Evolutionary conservation across 2,888 invertebrate genomes (phyloP).

Genomic region (Leptopilina myrica): DNA sequence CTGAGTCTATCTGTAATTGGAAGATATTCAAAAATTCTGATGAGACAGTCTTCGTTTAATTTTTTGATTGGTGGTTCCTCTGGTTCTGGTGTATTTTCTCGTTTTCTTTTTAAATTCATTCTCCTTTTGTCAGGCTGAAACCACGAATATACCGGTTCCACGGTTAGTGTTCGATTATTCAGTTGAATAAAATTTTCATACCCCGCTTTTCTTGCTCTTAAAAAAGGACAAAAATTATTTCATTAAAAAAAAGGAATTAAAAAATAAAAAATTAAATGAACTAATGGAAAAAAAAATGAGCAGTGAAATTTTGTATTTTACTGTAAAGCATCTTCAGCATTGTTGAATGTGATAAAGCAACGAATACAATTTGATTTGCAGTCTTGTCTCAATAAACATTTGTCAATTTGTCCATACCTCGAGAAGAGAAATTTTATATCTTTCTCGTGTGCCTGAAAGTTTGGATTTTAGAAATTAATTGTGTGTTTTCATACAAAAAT

Average conservation of each 20-base stretch:
- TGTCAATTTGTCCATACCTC: constrained; percentile 79
- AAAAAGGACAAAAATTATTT: constrained; percentile 21
- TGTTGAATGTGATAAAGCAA: constrained; percentile 80
- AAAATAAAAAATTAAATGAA: no score
- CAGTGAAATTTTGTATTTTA: constrained; percentile 65
- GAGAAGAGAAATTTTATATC: constrained; percentile 79
- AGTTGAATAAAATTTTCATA: constrained; percentile 64
- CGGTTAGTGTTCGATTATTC: constrained; percentile 74
- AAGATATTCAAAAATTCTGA: constrained; percentile 78
- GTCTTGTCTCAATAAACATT: constrained; percentile 79
- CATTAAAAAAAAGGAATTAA: background rate
- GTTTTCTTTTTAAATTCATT: constrained; percentile 58
- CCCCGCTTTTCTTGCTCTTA: constrained; percentile 67
- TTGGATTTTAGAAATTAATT: no score
- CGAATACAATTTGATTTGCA: constrained; percentile 76
- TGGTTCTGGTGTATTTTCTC: constrained; percentile 43
- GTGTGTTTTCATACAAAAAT: no score
- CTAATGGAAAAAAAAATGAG: no score
- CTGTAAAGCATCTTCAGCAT: constrained; percentile 79
- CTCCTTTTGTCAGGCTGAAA: constrained; percentile 79
- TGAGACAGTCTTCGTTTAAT: constrained; percentile 80
- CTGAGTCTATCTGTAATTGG: constrained; percentile 78
- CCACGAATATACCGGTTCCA: constrained; percentile 81
- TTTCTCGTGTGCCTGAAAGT: constrained; percentile 78
- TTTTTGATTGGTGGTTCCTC: constrained; percentile 74